Conservation (phyloP, 1,140 invertebrate species). For the Drosophila elegans region DNA sequence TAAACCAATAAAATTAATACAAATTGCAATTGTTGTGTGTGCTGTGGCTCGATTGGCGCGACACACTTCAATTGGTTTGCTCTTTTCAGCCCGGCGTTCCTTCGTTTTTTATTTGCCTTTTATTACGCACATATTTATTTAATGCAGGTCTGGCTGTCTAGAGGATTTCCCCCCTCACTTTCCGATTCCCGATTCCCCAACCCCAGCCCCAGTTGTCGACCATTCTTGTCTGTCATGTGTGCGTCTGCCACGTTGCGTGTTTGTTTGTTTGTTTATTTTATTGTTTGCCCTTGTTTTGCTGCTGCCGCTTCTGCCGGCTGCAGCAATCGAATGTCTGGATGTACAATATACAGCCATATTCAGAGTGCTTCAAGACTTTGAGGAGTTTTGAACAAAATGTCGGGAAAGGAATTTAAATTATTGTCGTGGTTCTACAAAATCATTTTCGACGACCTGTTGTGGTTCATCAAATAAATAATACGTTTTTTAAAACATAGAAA, state of each 20-base stretch:
- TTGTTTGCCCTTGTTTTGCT: slow-evolving; percentile 56
- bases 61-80: slow-evolving; percentile 64
- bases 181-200: background rate
- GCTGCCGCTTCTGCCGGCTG: slow-evolving; percentile 21
- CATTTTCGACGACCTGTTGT: no score
- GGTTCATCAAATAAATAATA: no score
- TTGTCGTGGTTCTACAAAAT: background rate
- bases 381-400: background rate
- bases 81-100: slow-evolving; percentile 34
- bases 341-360: slow-evolving; percentile 4
- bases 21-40: slow-evolving; percentile 74
- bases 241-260: slow-evolving; percentile 35
- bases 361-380: slow-evolving; percentile 1
- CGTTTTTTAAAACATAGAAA: no score
- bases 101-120: slow-evolving; percentile 51
- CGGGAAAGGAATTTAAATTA: background rate
- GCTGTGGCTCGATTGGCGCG: slow-evolving; percentile 54
- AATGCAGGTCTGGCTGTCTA: slow-evolving; percentile 53
- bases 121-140: slow-evolving; percentile 65
- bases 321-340: slow-evolving; percentile 44
- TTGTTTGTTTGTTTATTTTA: slow-evolving; percentile 57
- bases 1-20: slow-evolving; percentile 78
- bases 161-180: slow-evolving; percentile 6
- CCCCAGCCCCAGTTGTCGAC: background rate
- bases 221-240: slow-evolving; percentile 44